phyloP scores from a whole-genome alignment of 2,797 vertebrate genomes.

The Sibirionetta formosa region DNA sequence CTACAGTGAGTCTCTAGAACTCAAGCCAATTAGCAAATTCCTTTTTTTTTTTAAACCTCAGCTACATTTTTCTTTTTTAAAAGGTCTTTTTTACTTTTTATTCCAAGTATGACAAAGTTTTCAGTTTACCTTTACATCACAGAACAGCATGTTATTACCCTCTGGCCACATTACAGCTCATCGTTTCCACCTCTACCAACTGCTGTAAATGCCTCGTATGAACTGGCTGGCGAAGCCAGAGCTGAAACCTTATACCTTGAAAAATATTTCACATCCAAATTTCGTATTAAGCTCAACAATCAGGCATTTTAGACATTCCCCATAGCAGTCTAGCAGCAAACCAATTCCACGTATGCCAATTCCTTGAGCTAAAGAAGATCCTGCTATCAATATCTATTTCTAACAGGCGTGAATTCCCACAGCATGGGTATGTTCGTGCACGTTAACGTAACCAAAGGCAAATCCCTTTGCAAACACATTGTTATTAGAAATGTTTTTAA shows the following conservation, averaged over 20 bases:
- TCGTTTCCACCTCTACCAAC: constrained; percentile 39
- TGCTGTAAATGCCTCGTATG: background rate
- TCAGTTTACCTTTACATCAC: background rate
- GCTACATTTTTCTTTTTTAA: background rate
- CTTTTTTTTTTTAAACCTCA: background rate
- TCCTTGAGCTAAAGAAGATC: background rate
- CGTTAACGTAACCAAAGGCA: background rate
- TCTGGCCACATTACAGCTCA: constrained; percentile 28
- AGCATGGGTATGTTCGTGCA: background rate
- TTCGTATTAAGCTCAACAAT: background rate
- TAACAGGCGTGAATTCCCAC: background rate
- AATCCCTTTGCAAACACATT: constrained; percentile 49
- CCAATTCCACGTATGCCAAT: background rate
- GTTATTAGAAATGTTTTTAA: constrained; percentile 59
- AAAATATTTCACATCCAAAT: constrained; percentile 42
- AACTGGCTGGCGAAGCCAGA: constrained; percentile 13
- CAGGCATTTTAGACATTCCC: constrained; percentile 16
- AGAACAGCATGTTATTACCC: background rate
- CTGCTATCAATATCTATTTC: background rate
- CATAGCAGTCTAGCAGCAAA: background rate
- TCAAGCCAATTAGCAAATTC: background rate
- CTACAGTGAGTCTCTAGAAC: background rate
- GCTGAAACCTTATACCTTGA: constrained; percentile 9
- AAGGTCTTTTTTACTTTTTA: background rate
- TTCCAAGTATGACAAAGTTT: background rate